Base-by-base conservation (phyloP, 1,140 invertebrate genomes). In the Drosophila mauritiana region DNA sequence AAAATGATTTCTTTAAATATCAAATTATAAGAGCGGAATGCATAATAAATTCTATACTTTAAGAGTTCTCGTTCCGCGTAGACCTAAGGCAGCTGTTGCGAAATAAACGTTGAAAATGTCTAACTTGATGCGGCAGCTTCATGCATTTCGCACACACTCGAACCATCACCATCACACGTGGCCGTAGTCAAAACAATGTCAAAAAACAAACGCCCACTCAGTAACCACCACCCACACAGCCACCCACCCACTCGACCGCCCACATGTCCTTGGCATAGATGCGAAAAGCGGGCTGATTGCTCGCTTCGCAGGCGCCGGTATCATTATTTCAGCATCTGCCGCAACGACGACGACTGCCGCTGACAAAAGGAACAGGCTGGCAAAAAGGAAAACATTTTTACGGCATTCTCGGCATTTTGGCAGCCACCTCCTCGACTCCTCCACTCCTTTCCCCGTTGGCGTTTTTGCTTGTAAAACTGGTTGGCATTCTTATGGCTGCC, bases 181-280 rank as follows among this genome's bases (percentile, higher is more conserved):
- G 68, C 37, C n/a, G 36, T 74, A 59, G 72, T 61, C 68, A 81
- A 80, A 88, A 86, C 74, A 88, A 79, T 76, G 75, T 31, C 31
- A 31, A 31, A 31, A 31, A 31, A 31, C 31, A 8, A 49, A 34
- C 48, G 11, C 49, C 49, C 11, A 20, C 49, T 2, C 37, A 3
- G 8, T 13, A 39, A 0, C 37, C 37, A 39, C 11, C 37, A 13
- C 37, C 37, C 45, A n/a, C 11, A 2, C 43, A 12, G 11, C 8
- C 43, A 46, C 43, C 8, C 48, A 15, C n/a, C 8, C 48, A 49
- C 45, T n/a, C 45, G 7, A 6, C 15, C 25, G 22, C 20, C 45
- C 46, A 63, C 61, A 88, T 79, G 83, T 86, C 83, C 83, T 86
- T 88, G 83, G 83, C 83, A 79, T 76, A 70, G 82, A 86, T 86